Conservation (phyloP, 1,140 invertebrate species). For the Pogonomyrmex barbatus region DNA sequence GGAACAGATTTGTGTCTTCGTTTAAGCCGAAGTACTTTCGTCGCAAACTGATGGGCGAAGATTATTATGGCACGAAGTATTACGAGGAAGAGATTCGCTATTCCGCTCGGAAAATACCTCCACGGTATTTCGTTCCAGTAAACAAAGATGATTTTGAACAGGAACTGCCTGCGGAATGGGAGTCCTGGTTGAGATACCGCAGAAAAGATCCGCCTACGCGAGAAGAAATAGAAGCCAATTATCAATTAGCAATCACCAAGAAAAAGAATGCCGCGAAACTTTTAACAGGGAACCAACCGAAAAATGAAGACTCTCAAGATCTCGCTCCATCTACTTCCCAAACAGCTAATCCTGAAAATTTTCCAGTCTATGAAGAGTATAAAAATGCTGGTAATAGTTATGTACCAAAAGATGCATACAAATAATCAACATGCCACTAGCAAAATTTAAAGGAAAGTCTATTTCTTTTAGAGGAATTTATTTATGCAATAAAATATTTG, state of each 20-base stretch:
- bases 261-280: constrained; percentile 90
- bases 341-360: constrained; percentile 43
- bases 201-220: constrained; percentile 89
- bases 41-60: constrained; percentile 87
- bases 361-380: constrained; percentile 82
- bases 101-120: constrained; percentile 87
- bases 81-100: constrained; percentile 90
- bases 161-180: constrained; percentile 93
- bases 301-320: background rate
- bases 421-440: background rate
- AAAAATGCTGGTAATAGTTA: constrained; percentile 68
- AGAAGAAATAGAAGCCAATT: constrained; percentile 91
- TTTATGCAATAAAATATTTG: constrained; percentile 18
- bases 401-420: constrained; percentile 51
- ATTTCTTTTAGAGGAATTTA: background rate
- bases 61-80: constrained; percentile 93
- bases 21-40: constrained; percentile 86
- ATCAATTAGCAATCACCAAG: constrained; percentile 90
- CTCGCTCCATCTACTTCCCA: background rate
- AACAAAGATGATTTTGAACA: constrained; percentile 88
- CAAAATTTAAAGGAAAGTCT: background rate
- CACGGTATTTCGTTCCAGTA: constrained; percentile 90
- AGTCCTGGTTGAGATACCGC: constrained; percentile 92
- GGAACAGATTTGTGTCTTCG: constrained; percentile 88
- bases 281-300: constrained; percentile 84